A percentile compares a stretch with the other conserved stretches of the same genome.
These are phyloP conservation scores for Plumapathes pennacea DNA, from an alignment of 92 coral and sea anemone species.

Conservation along the genomic window DNA sequence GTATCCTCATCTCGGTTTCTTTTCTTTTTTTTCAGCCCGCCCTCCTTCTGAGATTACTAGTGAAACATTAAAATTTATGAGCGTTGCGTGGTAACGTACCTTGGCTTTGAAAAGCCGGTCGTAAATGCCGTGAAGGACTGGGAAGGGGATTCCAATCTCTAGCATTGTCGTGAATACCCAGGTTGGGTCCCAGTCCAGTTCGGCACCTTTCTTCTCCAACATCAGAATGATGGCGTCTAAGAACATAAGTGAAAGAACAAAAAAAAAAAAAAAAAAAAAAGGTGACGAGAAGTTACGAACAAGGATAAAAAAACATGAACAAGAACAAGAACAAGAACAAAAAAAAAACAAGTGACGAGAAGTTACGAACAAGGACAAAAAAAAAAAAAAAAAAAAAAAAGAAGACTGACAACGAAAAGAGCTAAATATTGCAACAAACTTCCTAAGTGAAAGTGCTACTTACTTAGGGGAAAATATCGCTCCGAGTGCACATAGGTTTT, in stretches of 20 bases:
- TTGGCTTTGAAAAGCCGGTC: constrained; percentile 91
- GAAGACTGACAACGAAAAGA: no score
- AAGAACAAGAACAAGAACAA: no score
- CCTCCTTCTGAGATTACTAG: no score
- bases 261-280: not conserved
- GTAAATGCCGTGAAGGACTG: constrained; percentile 91
- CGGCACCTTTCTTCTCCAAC: constrained; percentile 84
- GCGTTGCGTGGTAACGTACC: no score
- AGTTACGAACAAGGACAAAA: no score
- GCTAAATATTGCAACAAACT: not conserved
- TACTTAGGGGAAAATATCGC: constrained; percentile 89
- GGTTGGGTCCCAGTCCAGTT: constrained; percentile 80
- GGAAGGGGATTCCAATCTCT: constrained; percentile 95
- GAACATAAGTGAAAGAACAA: not conserved
- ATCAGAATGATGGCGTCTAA: constrained; percentile 76
- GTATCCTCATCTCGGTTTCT: no score
- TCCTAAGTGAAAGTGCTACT: constrained; percentile 16
- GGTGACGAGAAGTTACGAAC: no score
- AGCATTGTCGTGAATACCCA: constrained; percentile 93
- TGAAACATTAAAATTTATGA: no score
- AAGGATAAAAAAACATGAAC: not conserved
- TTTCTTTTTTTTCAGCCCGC: no score
- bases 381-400: no score
- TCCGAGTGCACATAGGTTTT: constrained; percentile 95
- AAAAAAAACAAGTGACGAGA: no score